Evolutionary conservation across 2,888 invertebrate species (phyloP).

Genomic region (Plagodis pulveraria): DNA sequence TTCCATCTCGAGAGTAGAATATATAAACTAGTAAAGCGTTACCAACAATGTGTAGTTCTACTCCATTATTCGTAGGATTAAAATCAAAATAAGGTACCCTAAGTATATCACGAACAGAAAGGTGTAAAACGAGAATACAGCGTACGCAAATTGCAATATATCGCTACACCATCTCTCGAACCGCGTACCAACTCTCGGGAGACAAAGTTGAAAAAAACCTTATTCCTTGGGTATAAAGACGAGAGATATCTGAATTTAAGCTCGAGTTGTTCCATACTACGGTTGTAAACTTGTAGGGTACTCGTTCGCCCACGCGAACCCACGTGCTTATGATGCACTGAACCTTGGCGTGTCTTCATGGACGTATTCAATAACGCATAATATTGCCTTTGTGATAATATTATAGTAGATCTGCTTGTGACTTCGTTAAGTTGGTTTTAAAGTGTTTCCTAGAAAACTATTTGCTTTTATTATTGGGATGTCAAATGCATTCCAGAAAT

Average conservation of each 20-base stretch:
- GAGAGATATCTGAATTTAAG: neutral
- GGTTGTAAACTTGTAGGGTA: conserved; percentile 38
- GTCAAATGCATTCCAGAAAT: no score
- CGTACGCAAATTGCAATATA: conserved; percentile 38
- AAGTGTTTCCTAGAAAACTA: no score
- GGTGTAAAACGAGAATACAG: conserved; percentile 36
- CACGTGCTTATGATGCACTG: conserved; percentile 60
- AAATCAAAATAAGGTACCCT: neutral
- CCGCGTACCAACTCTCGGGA: conserved; percentile 9
- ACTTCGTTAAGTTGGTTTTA: no score
- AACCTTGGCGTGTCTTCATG: conserved; percentile 41
- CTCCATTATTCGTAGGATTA: no score
- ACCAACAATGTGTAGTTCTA: no score
- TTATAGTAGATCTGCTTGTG: conserved; percentile 3
- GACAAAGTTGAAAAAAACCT: conserved; percentile 8
- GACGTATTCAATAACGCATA: conserved; percentile 40
- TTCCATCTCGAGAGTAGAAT: no score
- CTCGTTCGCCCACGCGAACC: conserved; percentile 71
- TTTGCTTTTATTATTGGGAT: no score
- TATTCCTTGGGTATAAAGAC: conserved; percentile 17
- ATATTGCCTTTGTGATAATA: conserved; percentile 22
- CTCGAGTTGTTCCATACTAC: conserved; percentile 35
- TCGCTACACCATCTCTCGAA: conserved; percentile 24
- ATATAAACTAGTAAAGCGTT: no score
- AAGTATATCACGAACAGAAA: conserved; percentile 31